phyloP scores from a whole-genome alignment of 2,113 vertebrate species.

The Pygoscelis adeliae region DNA sequence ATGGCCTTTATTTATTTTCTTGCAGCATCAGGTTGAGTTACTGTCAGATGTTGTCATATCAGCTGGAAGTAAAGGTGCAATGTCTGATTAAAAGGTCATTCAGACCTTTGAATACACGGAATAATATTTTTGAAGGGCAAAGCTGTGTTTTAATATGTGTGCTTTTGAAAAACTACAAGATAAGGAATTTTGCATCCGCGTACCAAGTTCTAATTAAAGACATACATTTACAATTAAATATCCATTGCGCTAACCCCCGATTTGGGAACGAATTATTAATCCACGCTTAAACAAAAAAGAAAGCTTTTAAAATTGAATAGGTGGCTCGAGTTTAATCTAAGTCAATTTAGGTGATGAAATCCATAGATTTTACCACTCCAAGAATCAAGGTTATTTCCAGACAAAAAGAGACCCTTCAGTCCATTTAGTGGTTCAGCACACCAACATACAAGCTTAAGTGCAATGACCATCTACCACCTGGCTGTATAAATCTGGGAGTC shows the following conservation, averaged over 20 bases:
- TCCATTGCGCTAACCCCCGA: neutral
- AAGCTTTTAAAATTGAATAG: neutral
- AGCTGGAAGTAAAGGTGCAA: conserved; percentile 50
- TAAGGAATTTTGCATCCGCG: neutral
- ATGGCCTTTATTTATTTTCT: conserved; percentile 51
- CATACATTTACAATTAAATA: conserved; percentile 27
- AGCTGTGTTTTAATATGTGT: neutral
- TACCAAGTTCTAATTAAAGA: conserved; percentile 28
- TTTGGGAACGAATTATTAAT: conserved; percentile 26
- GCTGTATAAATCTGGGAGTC: conserved; percentile 56
- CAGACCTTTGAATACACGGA: conserved; percentile 44
- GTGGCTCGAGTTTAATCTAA: neutral
- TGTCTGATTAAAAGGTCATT: conserved; percentile 63
- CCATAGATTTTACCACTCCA: neutral
- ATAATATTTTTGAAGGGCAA: conserved; percentile 48
- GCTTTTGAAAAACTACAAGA: neutral
- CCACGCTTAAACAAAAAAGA: neutral
- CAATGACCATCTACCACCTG: conserved; percentile 21
- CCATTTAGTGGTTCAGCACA: neutral
- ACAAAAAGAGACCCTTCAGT: neutral
- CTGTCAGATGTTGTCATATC: conserved; percentile 19
- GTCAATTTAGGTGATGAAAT: neutral
- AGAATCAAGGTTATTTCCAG: conserved; percentile 6
- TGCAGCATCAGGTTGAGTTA: conserved; percentile 16
- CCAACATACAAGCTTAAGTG: neutral